Conservation (phyloP, 2,888 invertebrate species). For the Trissonchulus sp. region DNA sequence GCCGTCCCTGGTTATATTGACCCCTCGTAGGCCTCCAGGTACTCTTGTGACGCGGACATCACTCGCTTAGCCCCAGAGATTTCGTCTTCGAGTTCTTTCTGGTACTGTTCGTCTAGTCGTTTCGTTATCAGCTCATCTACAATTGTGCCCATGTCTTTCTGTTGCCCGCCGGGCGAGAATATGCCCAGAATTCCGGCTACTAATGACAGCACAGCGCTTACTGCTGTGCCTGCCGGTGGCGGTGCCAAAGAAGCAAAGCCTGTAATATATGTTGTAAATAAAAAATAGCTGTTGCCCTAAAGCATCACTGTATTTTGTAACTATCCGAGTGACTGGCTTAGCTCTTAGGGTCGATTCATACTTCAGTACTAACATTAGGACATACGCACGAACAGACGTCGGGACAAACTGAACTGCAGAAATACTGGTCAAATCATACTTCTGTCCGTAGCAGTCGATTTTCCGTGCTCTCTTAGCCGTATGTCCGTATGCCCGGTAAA, state of each 20-base stretch:
- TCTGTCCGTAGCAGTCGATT: too few species aligned
- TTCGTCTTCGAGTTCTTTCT: neutral
- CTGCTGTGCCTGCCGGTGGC: neutral
- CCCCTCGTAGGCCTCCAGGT: neutral
- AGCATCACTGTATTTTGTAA: too few species aligned
- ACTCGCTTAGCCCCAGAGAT: neutral
- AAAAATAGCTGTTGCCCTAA: too few species aligned
- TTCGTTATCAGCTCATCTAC: neutral
- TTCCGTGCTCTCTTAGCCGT: too few species aligned
- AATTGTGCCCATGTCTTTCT: neutral
- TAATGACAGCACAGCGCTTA: neutral
- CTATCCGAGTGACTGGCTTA: too few species aligned
- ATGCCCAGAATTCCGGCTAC: neutral
- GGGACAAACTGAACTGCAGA: too few species aligned
- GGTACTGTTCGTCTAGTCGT: neutral
- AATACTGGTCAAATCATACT: too few species aligned
- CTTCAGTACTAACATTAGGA: too few species aligned
- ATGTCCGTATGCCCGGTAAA: too few species aligned
- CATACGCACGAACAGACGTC: too few species aligned
- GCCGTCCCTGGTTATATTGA: neutral
- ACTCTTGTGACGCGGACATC: neutral
- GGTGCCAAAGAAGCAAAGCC: neutral
- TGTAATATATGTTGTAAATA: too few species aligned
- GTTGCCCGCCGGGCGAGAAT: neutral
- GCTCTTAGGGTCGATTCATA: too few species aligned